Evolutionary conservation across 2,888 invertebrate genomes (phyloP), one percentile per base, ranked within the genome.

Genomic region (Acanthosepion pharaonis): DNA sequence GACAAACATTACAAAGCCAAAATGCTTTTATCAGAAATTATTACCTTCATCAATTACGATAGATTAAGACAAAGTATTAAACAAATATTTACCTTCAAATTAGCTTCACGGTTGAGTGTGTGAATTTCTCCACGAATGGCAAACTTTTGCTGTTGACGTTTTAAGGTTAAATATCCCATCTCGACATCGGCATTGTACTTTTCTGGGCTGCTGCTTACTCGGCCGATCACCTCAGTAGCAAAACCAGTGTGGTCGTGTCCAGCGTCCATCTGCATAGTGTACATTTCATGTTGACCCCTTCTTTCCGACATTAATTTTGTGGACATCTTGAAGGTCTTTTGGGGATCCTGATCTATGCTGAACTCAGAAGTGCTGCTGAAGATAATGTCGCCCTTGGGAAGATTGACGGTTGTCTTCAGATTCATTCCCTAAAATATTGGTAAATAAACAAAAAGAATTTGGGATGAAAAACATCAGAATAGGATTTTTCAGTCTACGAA

Each of bases 151-250:
- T 33, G 78, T n/a, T 78, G 11, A 9, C n/a, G 9, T 18, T n/a
- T 78, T 78, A 18, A n/a, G 78, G n/a, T 78, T n/a, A 78, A 78
- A 78, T 78, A 78, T 78, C 78, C 78, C 78, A 78, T 78, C n/a
- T 78, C 78, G n/a, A 78, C n/a, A 78, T 78, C 78, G 78, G 78
- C n/a, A 33, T 78, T 78, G 78, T 78, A 78, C 33, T 78, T 78
- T 33, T 78, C 78, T 11, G 9, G 78, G 78, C n/a, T 78, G n/a
- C 78, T 78, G n/a, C n/a, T 78, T 5, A 78, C 78, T n/a, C 78
- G 78, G 33, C 78, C 78, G 33, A 33, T 78, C 78, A 78, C 15
- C 3, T 78, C 78, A 78, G 18, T 78, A 78, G 78, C 78, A 78
- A 78, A 78, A n/a, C 78, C 78, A 33, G 78, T 33, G n/a, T 78